These are phyloP conservation scores for Acipenser ruthenus DNA, from an alignment of 2,797 vertebrate species.

Conservation along the genomic window DNA sequence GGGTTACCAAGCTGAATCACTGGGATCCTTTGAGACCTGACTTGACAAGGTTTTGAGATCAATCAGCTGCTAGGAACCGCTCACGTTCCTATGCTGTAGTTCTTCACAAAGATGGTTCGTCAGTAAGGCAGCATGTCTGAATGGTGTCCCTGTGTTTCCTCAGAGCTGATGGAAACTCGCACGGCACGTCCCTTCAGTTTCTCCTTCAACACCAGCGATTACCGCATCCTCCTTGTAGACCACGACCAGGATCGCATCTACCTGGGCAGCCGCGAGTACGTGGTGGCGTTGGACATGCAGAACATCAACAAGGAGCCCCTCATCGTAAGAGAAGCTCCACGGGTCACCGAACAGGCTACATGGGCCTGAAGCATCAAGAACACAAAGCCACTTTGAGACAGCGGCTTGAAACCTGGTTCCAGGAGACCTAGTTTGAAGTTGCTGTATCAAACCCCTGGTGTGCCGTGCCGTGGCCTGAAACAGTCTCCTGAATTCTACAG, in stretches of 20 bases:
- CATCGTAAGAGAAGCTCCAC: slow-evolving; percentile 52
- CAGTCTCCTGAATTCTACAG: no score
- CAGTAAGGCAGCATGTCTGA: not conserved
- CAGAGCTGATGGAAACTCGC: slow-evolving; percentile 72
- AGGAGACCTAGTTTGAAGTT: no score
- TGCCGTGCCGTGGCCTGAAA: no score
- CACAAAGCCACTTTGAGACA: no score
- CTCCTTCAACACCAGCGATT: slow-evolving; percentile 78
- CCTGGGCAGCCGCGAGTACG: slow-evolving; percentile 73
- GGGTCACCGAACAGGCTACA: not conserved
- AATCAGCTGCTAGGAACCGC: not conserved
- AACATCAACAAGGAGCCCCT: slow-evolving; percentile 81
- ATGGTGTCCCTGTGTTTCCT: slow-evolving; percentile 2
- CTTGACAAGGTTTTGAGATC: slow-evolving; percentile 11
- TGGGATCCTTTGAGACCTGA: not conserved
- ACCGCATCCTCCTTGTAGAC: slow-evolving; percentile 73
- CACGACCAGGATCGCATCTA: slow-evolving; percentile 80
- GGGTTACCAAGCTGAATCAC: not conserved
- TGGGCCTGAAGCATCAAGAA: no score
- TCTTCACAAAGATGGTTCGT: slow-evolving; percentile 4
- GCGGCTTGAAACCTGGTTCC: no score
- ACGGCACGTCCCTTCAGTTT: slow-evolving; percentile 72
- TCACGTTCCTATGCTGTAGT: not conserved
- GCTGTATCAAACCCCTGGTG: no score
- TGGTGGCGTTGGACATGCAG: slow-evolving; percentile 76